Evolutionary conservation across 2,113 vertebrate genomes (phyloP).

Genomic region (Gallinago undulata): DNA sequence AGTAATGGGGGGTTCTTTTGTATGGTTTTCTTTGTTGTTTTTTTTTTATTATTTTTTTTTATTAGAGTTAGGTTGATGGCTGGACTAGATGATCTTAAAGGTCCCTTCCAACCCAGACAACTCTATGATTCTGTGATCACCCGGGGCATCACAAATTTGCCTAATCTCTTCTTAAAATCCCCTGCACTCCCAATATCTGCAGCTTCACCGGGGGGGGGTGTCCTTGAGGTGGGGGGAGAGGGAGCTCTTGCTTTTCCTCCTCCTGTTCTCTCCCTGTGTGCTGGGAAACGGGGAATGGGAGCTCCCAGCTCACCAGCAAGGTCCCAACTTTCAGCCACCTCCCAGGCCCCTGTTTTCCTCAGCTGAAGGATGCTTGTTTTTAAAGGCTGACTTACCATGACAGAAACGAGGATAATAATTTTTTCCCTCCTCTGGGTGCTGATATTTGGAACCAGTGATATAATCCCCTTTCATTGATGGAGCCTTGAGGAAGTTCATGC

Average conservation of each 20-base stretch:
- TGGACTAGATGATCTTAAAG: too few relatives aligned
- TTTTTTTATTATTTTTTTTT: too few relatives aligned
- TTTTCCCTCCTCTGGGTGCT: background rate
- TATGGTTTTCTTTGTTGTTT: too few relatives aligned
- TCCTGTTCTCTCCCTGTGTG: fast-evolving
- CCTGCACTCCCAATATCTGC: fast-evolving
- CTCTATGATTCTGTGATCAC: too few relatives aligned
- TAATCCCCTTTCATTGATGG: background rate
- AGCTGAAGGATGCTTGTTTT: background rate
- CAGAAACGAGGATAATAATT: background rate
- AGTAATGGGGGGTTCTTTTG: too few relatives aligned
- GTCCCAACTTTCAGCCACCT: fast-evolving
- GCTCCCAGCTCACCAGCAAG: background rate
- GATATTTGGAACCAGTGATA: background rate
- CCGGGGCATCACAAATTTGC: background rate
- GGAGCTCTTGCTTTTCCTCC: background rate
- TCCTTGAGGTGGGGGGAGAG: background rate
- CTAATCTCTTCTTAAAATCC: background rate
- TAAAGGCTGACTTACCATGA: background rate
- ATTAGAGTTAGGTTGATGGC: too few relatives aligned
- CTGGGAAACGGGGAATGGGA: background rate
- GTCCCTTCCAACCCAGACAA: too few relatives aligned
- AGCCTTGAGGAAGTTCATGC: background rate
- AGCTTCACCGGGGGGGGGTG: background rate
- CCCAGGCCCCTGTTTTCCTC: background rate